phyloP scores from a whole-genome alignment of 2,888 invertebrate species.

The Drosophila aldrichi region DNA sequence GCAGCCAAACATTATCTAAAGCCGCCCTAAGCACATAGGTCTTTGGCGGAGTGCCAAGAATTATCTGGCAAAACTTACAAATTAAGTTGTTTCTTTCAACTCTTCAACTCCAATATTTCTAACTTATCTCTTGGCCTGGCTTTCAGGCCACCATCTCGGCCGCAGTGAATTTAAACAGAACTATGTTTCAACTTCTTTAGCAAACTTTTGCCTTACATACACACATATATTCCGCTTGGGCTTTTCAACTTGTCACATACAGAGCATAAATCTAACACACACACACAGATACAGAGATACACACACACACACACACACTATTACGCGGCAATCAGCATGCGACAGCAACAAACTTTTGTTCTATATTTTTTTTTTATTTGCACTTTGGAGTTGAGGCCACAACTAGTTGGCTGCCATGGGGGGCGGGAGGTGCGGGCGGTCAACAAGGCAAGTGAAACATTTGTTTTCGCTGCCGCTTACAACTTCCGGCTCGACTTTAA shows the following conservation, averaged over 20 bases:
- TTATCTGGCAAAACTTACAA: not conserved
- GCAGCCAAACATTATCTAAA: not conserved
- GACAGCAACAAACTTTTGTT: constrained; percentile 62
- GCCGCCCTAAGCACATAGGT: no score
- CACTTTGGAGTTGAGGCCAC: constrained; percentile 23
- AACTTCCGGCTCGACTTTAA: constrained; percentile 63
- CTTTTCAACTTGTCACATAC: constrained; percentile 63
- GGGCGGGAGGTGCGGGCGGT: constrained; percentile 50
- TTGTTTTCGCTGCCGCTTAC: constrained; percentile 68
- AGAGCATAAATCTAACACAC: constrained; percentile 63
- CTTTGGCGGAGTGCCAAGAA: not conserved
- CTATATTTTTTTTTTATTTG: constrained; percentile 51
- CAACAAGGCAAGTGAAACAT: constrained; percentile 65
- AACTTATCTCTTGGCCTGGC: constrained; percentile 6
- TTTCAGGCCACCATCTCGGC: not conserved
- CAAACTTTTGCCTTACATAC: constrained; percentile 36
- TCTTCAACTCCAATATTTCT: not conserved
- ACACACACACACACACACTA: constrained; percentile 25
- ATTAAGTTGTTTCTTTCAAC: constrained; percentile 1
- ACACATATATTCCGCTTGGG: constrained; percentile 27
- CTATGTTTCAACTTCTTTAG: constrained; percentile 31
- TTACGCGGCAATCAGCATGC: constrained; percentile 58
- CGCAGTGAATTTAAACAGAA: constrained; percentile 18
- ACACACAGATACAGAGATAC: constrained; percentile 19
- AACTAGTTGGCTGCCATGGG: constrained; percentile 31